phyloP scores from a whole-genome alignment of 2,797 vertebrate species.

The Fratercula arctica region DNA sequence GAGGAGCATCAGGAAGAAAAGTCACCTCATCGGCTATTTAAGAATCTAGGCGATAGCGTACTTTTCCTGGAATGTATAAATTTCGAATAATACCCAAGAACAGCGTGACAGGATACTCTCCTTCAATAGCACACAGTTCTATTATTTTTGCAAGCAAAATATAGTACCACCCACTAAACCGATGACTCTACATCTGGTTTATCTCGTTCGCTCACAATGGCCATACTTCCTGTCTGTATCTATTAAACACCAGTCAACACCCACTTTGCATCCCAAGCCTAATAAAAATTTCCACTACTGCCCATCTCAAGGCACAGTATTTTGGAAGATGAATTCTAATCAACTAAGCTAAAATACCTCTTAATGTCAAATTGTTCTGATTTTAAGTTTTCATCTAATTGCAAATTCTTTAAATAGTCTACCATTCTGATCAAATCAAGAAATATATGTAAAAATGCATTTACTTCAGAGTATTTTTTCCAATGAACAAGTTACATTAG shows the following conservation, averaged over 20 bases:
- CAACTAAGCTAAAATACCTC: background rate
- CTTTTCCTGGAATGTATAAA: conserved; percentile 10
- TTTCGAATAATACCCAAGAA: conserved; percentile 11
- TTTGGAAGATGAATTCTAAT: background rate
- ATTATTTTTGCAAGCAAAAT: conserved; percentile 54
- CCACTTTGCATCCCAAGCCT: conserved; percentile 19
- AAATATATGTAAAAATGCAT: rapidly evolving
- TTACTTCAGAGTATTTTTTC: background rate
- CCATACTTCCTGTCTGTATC: conserved; percentile 46
- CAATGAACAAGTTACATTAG: background rate
- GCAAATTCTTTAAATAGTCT: background rate
- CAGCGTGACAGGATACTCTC: conserved; percentile 33
- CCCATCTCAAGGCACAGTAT: background rate
- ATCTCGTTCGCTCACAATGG: conserved; percentile 44
- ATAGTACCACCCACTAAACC: conserved; percentile 35
- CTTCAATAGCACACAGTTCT: conserved; percentile 53
- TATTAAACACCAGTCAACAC: conserved; percentile 26
- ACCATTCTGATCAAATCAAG: background rate
- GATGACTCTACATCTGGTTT: conserved; percentile 55
- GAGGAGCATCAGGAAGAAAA: conserved; percentile 21
- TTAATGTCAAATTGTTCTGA: background rate
- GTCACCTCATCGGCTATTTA: background rate
- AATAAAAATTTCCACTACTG: conserved; percentile 1
- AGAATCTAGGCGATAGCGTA: background rate
- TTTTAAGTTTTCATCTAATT: background rate